Conservation (phyloP, 2,888 invertebrate genomes). For the Agrilus cyanescens region DNA sequence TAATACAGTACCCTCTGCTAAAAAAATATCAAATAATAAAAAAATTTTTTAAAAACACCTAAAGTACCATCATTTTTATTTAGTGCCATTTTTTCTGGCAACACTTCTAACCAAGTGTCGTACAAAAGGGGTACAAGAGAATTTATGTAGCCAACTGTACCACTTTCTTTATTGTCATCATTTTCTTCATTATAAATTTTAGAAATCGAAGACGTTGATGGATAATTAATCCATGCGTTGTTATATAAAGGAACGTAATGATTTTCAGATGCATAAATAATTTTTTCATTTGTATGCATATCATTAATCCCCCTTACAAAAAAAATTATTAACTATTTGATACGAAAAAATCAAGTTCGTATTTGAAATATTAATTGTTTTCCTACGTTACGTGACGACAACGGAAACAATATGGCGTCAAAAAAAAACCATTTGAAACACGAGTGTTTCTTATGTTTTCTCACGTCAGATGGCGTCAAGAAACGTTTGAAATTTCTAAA, state of each 20-base stretch:
- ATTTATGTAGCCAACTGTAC: constrained; percentile 40
- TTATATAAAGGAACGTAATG: constrained; percentile 1
- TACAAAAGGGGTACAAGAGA: constrained; percentile 64
- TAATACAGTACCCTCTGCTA: constrained; percentile 33
- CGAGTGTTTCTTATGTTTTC: background rate
- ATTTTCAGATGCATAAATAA: constrained; percentile 1
- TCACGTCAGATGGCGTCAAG: background rate
- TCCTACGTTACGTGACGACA: too few relatives aligned
- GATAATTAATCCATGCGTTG: constrained; percentile 2
- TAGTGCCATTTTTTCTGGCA: constrained; percentile 34
- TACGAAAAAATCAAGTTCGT: too few relatives aligned
- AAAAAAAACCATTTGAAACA: too few relatives aligned
- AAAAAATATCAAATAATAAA: constrained; percentile 13
- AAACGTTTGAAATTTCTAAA: background rate
- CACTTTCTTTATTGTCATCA: background rate
- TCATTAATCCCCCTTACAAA: constrained; percentile 1
- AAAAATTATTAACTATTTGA: too few relatives aligned
- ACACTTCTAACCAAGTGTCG: constrained; percentile 76
- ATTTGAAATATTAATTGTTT: too few relatives aligned
- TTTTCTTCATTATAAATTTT: background rate
- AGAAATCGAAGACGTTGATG: background rate
- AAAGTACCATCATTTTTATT: background rate
- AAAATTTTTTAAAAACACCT: background rate
- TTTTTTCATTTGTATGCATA: constrained; percentile 5
- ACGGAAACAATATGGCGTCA: too few relatives aligned